A percentile compares a stretch with the other conserved stretches of the same genome.
phyloP scores from a whole-genome alignment of 2,797 vertebrate genomes.

The Fistularia commersonii region DNA sequence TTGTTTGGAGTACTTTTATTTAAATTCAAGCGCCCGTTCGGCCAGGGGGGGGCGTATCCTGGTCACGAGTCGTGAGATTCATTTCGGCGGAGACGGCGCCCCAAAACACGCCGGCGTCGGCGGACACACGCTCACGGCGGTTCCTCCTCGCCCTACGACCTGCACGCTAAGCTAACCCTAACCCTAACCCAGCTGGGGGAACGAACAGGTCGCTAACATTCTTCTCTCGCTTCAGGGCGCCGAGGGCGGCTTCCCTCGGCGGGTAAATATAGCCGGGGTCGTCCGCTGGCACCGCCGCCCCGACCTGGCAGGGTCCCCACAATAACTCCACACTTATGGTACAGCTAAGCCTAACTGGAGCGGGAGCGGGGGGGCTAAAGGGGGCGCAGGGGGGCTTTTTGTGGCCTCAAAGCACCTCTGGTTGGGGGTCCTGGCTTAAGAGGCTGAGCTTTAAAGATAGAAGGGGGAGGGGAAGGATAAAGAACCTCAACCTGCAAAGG shows the following conservation, averaged over 20 bases:
- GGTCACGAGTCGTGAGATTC: slow-evolving; percentile 81
- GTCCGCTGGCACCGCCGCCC: slow-evolving; percentile 60
- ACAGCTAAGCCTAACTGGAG: slow-evolving; percentile 52
- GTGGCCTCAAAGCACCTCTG: slow-evolving; percentile 72
- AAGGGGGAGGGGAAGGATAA: slow-evolving; percentile 46
- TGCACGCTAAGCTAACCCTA: too few species aligned
- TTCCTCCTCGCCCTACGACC: slow-evolving; percentile 41
- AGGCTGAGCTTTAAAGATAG: slow-evolving; percentile 63
- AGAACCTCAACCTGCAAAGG: slow-evolving; percentile 44
- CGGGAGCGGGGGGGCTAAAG: too few species aligned
- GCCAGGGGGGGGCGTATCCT: too few species aligned
- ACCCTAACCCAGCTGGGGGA: too few species aligned
- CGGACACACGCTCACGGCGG: too few species aligned
- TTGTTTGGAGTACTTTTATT: slow-evolving; percentile 70
- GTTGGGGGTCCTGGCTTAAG: slow-evolving; percentile 61
- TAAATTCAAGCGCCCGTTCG: slow-evolving; percentile 72
- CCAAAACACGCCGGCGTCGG: too few species aligned
- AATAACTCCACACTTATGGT: slow-evolving; percentile 69
- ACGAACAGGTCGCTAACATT: too few species aligned
- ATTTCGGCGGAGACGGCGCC: slow-evolving; percentile 77
- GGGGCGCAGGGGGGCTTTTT: slow-evolving; percentile 40
- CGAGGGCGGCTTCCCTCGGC: slow-evolving; percentile 69
- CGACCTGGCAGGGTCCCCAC: slow-evolving; percentile 63
- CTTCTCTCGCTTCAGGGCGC: slow-evolving; percentile 54
- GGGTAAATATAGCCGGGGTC: slow-evolving; percentile 78